These are phyloP conservation scores for Bathybates hornii DNA, from an alignment of 2,113 vertebrate genomes.

Conservation along the genomic window DNA sequence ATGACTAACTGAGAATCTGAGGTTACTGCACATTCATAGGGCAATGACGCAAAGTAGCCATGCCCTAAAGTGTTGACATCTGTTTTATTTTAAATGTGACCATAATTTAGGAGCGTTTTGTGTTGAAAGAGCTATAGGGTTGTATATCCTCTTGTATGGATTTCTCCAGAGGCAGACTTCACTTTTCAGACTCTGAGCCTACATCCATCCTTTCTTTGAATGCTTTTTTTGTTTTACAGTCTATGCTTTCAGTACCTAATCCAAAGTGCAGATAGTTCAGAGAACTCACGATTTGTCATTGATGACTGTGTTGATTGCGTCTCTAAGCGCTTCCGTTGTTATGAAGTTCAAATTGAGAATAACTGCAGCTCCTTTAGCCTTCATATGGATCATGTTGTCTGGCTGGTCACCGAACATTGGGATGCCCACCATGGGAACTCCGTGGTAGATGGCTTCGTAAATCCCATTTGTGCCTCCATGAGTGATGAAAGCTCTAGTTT, in stretches of 20 bases:
- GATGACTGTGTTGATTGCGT: slow-evolving; percentile 74
- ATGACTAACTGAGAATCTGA: not conserved
- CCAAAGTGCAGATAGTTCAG: not conserved
- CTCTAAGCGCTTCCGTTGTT: slow-evolving; percentile 63
- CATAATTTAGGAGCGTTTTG: not conserved
- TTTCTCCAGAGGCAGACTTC: not conserved
- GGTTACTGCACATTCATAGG: not conserved
- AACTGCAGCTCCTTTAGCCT: slow-evolving; percentile 77
- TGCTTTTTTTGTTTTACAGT: not conserved
- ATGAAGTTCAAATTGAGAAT: slow-evolving; percentile 71
- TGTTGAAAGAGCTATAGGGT: not conserved
- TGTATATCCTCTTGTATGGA: not conserved
- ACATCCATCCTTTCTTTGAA: not conserved
- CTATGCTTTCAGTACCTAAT: not conserved
- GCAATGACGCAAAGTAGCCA: not conserved
- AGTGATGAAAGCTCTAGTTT: slow-evolving; percentile 84
- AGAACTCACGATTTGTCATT: not conserved
- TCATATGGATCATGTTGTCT: slow-evolving; percentile 81
- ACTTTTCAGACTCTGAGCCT: not conserved
- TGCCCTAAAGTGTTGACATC: not conserved
- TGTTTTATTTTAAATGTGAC: not conserved
- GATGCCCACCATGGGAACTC: slow-evolving; percentile 84
- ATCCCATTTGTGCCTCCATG: slow-evolving; percentile 89
- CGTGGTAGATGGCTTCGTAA: slow-evolving; percentile 91
- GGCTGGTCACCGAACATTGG: slow-evolving; percentile 85